A percentile compares a stretch with the other conserved stretches of the same genome.
Conservation (phyloP, 1,140 invertebrate genomes). For the Apis florea region DNA sequence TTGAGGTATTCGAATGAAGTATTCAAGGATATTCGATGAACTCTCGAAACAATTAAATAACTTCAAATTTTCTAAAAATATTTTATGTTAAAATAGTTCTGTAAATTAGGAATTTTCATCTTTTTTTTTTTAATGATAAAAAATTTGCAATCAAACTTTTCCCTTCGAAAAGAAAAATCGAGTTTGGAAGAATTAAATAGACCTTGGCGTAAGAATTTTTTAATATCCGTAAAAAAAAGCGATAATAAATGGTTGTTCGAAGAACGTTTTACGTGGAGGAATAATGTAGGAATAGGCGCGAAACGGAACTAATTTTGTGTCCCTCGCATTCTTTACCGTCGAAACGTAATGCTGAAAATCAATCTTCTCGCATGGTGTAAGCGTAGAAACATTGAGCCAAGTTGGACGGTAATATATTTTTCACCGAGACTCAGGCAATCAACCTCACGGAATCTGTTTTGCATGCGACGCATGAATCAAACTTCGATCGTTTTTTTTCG, state of each 20-base stretch:
- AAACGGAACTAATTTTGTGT: slow-evolving; percentile 36
- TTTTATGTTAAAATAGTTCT: neutral
- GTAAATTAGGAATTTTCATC: neutral
- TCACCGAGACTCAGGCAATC: neutral
- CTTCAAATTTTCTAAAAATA: no score
- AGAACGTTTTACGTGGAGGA: neutral
- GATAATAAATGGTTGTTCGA: neutral
- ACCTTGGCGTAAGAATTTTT: slow-evolving; percentile 1
- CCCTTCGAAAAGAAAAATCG: neutral
- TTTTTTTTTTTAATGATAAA: neutral
- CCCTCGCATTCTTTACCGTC: slow-evolving; percentile 39
- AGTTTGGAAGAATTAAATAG: neutral
- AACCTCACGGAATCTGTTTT: neutral
- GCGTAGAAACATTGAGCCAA: neutral
- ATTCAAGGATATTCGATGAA: no score
- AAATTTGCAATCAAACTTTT: neutral
- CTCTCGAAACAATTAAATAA: no score
- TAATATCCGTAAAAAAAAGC: neutral
- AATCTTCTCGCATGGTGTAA: slow-evolving; percentile 17
- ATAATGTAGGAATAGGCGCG: neutral
- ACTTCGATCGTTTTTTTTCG: neutral
- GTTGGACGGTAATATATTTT: slow-evolving; percentile 24
- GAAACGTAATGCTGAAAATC: slow-evolving; percentile 39
- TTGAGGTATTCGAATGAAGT: no score
- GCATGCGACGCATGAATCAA: slow-evolving; percentile 3